These are phyloP conservation scores for Sinosuthora webbiana DNA, from an alignment of 2,113 vertebrate species.

Conservation along the genomic window DNA sequence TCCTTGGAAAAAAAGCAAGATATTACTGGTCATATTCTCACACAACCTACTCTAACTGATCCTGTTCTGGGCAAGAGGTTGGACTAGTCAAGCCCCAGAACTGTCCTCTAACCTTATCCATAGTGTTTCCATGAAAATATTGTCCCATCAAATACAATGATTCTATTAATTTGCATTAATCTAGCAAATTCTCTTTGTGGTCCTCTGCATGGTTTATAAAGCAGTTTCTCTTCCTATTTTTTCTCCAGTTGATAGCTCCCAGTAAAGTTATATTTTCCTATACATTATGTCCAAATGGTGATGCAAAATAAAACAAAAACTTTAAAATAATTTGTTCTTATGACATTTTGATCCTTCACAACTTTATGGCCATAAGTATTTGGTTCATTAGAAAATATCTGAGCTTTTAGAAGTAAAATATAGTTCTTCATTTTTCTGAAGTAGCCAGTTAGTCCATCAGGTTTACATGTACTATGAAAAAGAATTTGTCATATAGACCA, in stretches of 20 bases:
- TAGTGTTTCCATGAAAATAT: not conserved
- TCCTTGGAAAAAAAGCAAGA: not conserved
- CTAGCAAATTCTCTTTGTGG: not conserved
- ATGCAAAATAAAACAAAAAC: not conserved
- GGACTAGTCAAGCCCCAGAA: not conserved
- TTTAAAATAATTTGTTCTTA: not conserved
- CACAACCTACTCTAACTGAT: not conserved
- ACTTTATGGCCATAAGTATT: not conserved
- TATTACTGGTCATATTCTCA: not conserved
- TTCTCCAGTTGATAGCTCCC: not conserved
- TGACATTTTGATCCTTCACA: not conserved
- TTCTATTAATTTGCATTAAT: not conserved
- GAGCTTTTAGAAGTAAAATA: not conserved
- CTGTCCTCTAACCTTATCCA: not conserved
- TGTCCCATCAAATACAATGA: not conserved
- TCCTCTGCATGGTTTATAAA: not conserved
- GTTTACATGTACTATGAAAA: not conserved
- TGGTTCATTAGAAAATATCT: not conserved
- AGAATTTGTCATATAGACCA: not conserved
- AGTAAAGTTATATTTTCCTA: not conserved
- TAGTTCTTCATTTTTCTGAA: not conserved
- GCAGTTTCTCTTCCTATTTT: not conserved
- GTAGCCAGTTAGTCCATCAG: not conserved
- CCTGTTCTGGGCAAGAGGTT: not conserved
- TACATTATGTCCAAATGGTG: not conserved